These are phyloP conservation scores for Trichogramma evanescens DNA, from an alignment of 2,888 invertebrate species.

Conservation along the genomic window DNA sequence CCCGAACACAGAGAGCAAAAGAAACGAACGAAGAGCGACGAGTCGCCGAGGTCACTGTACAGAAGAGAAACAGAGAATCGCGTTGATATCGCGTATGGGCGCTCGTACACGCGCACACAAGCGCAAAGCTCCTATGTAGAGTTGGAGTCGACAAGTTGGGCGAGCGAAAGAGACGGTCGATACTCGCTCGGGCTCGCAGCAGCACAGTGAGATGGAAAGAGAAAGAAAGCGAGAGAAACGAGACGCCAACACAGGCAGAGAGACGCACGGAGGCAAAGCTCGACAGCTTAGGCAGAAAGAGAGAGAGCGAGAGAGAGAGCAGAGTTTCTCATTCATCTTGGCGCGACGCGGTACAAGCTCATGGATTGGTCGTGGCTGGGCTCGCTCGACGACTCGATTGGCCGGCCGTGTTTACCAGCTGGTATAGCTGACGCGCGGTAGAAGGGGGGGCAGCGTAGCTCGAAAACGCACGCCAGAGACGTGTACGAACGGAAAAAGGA, in stretches of 20 bases:
- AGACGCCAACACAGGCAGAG: conserved; percentile 24
- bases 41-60: not conserved
- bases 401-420: conserved; percentile 49
- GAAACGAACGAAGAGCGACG: conserved; percentile 20
- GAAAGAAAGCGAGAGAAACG: conserved; percentile 21
- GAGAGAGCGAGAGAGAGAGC: conserved; percentile 19
- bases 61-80: too few species aligned
- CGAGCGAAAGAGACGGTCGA: conserved; percentile 1
- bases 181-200: too few species aligned
- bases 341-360: conserved; percentile 40
- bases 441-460: conserved; percentile 14
- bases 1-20: conserved; percentile 23
- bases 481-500: conserved; percentile 41
- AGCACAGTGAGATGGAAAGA: conserved; percentile 22
- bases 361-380: conserved; percentile 40
- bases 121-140: not conserved
- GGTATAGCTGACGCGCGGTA: conserved; percentile 44
- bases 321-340: conserved; percentile 45
- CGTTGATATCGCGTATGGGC: conserved; percentile 6
- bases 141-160: conserved; percentile 17
- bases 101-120: conserved; percentile 1
- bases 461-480: conserved; percentile 4
- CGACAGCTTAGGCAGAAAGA: conserved; percentile 46
- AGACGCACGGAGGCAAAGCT: conserved; percentile 26
- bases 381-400: conserved; percentile 40